phyloP scores from a whole-genome alignment of 2,797 vertebrate genomes.

The Darevskia mixta region DNA sequence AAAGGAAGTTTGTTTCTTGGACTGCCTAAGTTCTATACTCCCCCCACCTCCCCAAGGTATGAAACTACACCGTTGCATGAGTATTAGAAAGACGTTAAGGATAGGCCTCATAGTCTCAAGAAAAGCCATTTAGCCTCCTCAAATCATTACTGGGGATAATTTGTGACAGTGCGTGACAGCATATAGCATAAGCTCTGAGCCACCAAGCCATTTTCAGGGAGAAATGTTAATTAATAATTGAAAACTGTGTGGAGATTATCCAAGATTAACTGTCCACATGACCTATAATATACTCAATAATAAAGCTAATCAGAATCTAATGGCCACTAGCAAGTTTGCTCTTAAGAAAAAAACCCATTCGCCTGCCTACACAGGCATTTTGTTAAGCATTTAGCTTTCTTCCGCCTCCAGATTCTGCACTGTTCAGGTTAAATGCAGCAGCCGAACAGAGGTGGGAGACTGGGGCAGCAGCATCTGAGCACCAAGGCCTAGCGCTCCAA shows the following conservation, averaged over 20 bases:
- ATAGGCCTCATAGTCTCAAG: constrained; percentile 21
- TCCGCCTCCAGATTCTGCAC: background rate
- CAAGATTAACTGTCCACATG: constrained; percentile 15
- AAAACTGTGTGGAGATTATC: constrained; percentile 17
- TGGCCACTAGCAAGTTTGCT: constrained; percentile 2
- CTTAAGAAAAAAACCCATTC: background rate
- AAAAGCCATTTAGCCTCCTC: constrained; percentile 30
- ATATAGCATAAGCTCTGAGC: background rate
- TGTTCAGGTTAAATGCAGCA: too few species aligned
- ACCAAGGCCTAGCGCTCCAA: too few species aligned
- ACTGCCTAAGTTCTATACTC: background rate
- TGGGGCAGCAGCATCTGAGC: too few species aligned
- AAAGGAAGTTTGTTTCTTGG: background rate
- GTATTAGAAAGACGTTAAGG: background rate
- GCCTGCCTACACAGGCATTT: constrained; percentile 26
- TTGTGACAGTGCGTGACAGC: background rate
- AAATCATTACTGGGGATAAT: constrained; percentile 14
- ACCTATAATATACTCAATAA: constrained; percentile 16
- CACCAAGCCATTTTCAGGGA: background rate
- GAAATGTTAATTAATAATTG: constrained; percentile 4
- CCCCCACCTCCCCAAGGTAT: background rate
- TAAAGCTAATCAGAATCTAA: constrained; percentile 43
- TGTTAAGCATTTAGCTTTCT: constrained; percentile 37
- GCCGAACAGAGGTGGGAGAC: too few species aligned
- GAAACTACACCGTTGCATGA: constrained; percentile 21